Evolutionary conservation across 2,797 vertebrate species (phyloP).

Genomic region (Moxostoma hubbsi): DNA sequence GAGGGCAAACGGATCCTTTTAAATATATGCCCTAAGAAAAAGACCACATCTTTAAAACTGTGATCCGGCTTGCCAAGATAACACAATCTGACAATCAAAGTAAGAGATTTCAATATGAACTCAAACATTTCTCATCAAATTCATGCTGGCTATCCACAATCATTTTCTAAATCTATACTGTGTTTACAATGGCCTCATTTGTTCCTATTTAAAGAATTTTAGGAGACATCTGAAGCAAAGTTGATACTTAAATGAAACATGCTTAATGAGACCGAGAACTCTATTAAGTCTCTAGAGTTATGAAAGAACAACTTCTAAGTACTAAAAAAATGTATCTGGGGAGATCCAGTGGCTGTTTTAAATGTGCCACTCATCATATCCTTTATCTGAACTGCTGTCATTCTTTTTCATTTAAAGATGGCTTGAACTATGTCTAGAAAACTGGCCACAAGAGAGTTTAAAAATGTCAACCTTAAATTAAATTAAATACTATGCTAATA

Average conservation of each 20-base stretch:
- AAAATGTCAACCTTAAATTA: background rate
- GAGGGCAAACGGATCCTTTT: too few species aligned
- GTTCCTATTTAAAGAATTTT: background rate
- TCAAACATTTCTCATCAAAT: too few species aligned
- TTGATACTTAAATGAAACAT: background rate
- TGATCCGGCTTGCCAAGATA: too few species aligned
- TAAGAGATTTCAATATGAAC: too few species aligned
- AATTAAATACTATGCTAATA: background rate
- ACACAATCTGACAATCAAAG: too few species aligned
- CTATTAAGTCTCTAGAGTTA: background rate
- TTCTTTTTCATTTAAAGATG: conserved; percentile 7
- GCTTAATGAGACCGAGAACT: background rate
- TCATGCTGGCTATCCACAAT: too few species aligned
- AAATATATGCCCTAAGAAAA: too few species aligned
- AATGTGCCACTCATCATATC: background rate
- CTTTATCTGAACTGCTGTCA: background rate
- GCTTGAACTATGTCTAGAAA: conserved; percentile 7
- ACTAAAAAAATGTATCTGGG: background rate
- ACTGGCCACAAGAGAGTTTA: background rate
- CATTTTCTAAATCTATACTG: background rate
- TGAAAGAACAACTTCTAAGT: background rate
- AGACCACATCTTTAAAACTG: too few species aligned
- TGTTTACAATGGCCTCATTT: background rate
- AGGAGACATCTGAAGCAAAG: background rate
- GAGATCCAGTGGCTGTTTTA: background rate